phyloP scores from a whole-genome alignment of 2,888 invertebrate genomes.

The Cosmopolites sordidus region DNA sequence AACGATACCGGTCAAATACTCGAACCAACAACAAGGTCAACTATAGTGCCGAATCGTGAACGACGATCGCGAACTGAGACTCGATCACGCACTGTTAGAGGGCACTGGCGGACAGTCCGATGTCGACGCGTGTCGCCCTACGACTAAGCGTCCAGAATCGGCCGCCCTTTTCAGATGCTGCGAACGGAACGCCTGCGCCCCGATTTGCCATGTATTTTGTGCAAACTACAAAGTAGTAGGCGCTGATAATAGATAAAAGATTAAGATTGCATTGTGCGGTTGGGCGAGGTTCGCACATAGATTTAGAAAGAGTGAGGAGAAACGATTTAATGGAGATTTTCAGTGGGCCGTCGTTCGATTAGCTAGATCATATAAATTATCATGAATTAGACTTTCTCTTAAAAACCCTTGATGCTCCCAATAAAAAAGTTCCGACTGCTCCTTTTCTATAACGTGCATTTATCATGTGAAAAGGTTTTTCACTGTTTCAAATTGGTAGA shows the following conservation, averaged over 20 bases:
- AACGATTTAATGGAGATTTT: constrained; percentile 7
- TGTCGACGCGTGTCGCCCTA: constrained; percentile 17
- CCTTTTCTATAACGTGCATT: no score
- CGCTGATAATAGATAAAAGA: constrained; percentile 29
- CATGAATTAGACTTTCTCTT: no score
- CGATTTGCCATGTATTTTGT: constrained; percentile 27
- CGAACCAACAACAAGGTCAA: no score
- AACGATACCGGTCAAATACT: no score
- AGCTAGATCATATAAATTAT: not conserved
- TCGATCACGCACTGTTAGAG: constrained; percentile 1
- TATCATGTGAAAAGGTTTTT: no score
- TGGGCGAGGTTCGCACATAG: constrained; percentile 3
- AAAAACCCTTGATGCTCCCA: no score
- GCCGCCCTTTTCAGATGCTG: constrained; percentile 24
- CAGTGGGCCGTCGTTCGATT: not conserved
- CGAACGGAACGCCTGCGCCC: constrained; percentile 26
- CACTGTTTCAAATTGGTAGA: no score
- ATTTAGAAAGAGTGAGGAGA: constrained; percentile 6
- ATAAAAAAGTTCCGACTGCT: no score
- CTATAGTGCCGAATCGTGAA: not conserved
- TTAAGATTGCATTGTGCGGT: constrained; percentile 27
- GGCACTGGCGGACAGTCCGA: constrained; percentile 4
- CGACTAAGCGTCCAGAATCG: constrained; percentile 24
- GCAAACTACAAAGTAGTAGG: constrained; percentile 27
- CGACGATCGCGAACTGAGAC: not conserved